A percentile compares a stretch with the other conserved stretches of the same genome.
Evolutionary conservation across 2,888 invertebrate genomes (phyloP).

Genomic region (Uropetala carovei): DNA sequence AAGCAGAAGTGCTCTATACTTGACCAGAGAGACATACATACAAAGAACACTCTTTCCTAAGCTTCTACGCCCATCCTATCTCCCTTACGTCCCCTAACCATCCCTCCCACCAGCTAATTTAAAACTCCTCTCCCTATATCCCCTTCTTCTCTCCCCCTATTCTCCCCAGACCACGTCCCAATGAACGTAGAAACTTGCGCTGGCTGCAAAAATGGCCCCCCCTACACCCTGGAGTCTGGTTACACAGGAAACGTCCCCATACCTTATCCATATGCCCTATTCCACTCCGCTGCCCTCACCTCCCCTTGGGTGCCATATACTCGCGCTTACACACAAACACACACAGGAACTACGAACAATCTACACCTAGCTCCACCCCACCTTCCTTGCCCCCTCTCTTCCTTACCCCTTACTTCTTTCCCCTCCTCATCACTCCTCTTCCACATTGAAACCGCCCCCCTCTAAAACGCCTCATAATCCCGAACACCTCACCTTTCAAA

Average conservation of each 20-base stretch:
- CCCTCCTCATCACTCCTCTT: no score
- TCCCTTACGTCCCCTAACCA: no score
- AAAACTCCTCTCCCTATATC: not conserved
- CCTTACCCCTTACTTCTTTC: no score
- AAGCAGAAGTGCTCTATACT: no score
- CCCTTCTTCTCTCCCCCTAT: not conserved
- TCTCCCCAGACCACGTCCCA: not conserved
- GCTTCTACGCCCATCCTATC: no score
- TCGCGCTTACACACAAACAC: not conserved
- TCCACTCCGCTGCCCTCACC: not conserved
- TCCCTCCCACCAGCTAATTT: no score
- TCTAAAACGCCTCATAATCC: no score
- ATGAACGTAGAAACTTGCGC: not conserved
- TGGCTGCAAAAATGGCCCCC: not conserved
- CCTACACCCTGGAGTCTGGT: constrained; percentile 19
- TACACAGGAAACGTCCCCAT: not conserved
- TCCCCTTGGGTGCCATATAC: constrained; percentile 6
- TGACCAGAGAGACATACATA: no score
- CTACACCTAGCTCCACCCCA: not conserved
- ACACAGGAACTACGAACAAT: not conserved
- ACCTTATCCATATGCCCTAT: constrained; percentile 6
- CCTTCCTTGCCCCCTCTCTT: not conserved
- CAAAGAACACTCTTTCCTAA: no score
- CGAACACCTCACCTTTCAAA: no score
- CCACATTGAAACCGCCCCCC: no score